Evolutionary conservation across 2,888 invertebrate species (phyloP).

Genomic region (Cataglyphis cursor): DNA sequence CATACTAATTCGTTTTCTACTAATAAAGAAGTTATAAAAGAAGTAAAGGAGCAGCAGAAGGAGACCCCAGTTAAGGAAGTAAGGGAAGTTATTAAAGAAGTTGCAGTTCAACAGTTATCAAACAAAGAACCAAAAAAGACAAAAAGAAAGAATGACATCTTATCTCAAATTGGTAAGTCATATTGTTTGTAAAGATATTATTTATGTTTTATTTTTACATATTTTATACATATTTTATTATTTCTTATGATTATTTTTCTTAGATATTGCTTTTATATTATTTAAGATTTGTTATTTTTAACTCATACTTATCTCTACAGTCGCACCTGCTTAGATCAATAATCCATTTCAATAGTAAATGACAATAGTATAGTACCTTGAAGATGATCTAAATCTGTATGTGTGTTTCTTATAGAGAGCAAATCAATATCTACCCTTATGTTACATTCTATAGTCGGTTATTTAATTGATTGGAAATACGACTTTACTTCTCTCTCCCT

Average conservation of each 20-base stretch:
- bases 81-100: conserved; percentile 76
- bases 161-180: conserved; percentile 88
- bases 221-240: not conserved
- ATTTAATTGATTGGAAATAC: conserved; percentile 50
- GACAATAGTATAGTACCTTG: not conserved
- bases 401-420: conserved; percentile 16
- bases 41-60: conserved; percentile 78
- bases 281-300: not conserved
- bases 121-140: conserved; percentile 86
- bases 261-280: not conserved
- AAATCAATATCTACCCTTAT: conserved; percentile 51
- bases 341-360: not conserved
- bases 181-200: conserved; percentile 20
- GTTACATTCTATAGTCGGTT: conserved; percentile 39
- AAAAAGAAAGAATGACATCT: conserved; percentile 89
- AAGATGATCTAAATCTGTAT: conserved; percentile 10
- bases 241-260: not conserved
- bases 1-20: conserved; percentile 52
- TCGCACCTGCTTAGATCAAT: not conserved
- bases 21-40: conserved; percentile 71
- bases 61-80: conserved; percentile 77
- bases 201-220: not conserved
- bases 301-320: not conserved
- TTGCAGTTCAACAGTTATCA: conserved; percentile 64
- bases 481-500: conserved; percentile 41